Base-by-base conservation (phyloP, 2,797 vertebrate species). In the Dendrocincla fuliginosa region DNA sequence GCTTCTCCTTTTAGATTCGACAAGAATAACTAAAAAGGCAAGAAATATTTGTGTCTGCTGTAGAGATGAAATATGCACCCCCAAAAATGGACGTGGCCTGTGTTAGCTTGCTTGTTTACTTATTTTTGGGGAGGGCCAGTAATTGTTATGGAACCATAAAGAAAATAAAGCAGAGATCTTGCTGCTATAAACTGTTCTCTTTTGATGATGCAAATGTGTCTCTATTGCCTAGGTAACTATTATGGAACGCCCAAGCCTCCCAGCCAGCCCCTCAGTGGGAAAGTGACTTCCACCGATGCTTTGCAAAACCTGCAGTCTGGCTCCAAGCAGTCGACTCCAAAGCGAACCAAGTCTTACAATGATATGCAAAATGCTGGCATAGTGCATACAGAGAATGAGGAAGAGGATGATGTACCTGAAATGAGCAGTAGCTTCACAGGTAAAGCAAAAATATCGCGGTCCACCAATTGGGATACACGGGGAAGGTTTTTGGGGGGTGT, bases 291-390 rank as follows among this genome's bases (percentile, higher is more conserved):
- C 90, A 98, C 99, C 98, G 98, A 99, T 99, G 99, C 98, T 98
- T 98, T 99, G 98, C 98, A 99, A 98, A 98, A 98, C 98, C 98
- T 99, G 97, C 98, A 98, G 96, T 97, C 99, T 92, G 98, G 98
- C 98, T 99, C 98, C 91, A 99, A 99, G 98, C 98, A 99, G 97
- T 98, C 98, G 39, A 99, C 99, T 89, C 99, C 99, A 86, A 99
- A 98, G 98, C 98, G 99, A 97, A 98, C 98, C 97, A 99, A 99
- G 98, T 99, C 99, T 97, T 99, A 99, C 98, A 99, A 99, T 99
- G 99, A 99, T 98, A 99, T 99, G 99, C 99, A 99, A 98, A 99
- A 99, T 99, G 99, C 99, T 98, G 99, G 99, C 98, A 98, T 99
- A 99, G 99, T 97, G 98, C 98, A 98, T 78, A 96, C 98, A 49